These are phyloP conservation scores for Dromas ardeola DNA, from an alignment of 2,113 vertebrate species.

Conservation along the genomic window DNA sequence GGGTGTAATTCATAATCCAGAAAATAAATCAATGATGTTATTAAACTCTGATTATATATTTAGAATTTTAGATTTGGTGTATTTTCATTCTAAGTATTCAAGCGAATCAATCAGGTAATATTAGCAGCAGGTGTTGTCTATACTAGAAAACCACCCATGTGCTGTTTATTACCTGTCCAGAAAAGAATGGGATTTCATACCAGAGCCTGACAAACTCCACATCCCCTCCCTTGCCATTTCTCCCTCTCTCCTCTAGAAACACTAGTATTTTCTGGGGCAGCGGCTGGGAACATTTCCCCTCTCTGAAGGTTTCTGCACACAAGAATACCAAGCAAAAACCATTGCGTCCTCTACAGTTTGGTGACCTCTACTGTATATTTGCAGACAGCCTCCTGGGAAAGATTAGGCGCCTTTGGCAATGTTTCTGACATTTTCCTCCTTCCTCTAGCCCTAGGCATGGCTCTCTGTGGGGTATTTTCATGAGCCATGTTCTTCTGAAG, in stretches of 20 bases:
- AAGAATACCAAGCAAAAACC: constrained; percentile 3
- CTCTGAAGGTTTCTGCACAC: constrained; percentile 25
- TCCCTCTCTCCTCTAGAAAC: constrained; percentile 21
- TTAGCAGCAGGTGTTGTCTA: constrained; percentile 59
- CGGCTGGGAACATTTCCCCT: constrained; percentile 4
- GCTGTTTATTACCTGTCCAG: constrained; percentile 52
- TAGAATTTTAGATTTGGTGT: constrained; percentile 71
- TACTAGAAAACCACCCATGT: constrained; percentile 31
- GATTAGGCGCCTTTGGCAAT: constrained; percentile 30
- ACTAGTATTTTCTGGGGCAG: constrained; percentile 16
- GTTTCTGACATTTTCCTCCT: constrained; percentile 15
- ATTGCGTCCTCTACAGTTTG: constrained; percentile 3
- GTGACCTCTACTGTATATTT: constrained; percentile 34
- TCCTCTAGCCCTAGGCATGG: neutral
- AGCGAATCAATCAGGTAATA: constrained; percentile 52
- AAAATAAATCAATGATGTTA: constrained; percentile 60
- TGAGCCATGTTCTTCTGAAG: constrained; percentile 19
- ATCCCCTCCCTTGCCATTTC: constrained; percentile 12
- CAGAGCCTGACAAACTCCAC: constrained; percentile 20
- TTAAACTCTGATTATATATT: constrained; percentile 70
- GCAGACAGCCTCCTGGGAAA: constrained; percentile 7
- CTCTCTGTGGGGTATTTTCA: constrained; percentile 12
- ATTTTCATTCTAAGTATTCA: constrained; percentile 67
- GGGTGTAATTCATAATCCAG: constrained; percentile 51
- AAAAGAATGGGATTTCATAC: constrained; percentile 38